These are phyloP conservation scores for Bubo bubo DNA, from an alignment of 2,113 vertebrate species.

Conservation along the genomic window DNA sequence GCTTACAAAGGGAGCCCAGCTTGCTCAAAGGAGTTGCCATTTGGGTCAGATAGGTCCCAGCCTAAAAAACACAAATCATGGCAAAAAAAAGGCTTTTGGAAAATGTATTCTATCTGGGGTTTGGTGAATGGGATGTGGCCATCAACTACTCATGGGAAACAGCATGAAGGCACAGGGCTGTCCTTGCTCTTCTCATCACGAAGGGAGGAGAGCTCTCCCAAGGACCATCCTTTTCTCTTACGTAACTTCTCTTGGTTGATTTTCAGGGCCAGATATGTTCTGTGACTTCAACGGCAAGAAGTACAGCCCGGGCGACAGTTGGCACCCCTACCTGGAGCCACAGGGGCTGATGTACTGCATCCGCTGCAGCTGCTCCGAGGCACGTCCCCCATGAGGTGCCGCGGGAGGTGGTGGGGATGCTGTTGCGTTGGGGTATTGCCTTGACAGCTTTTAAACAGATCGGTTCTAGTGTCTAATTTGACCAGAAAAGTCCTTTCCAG, in stretches of 20 bases:
- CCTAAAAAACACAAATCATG: neutral
- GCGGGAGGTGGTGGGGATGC: neutral
- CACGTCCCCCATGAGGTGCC: neutral
- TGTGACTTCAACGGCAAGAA: constrained; percentile 92
- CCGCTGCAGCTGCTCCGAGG: constrained; percentile 89
- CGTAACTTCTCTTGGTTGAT: neutral
- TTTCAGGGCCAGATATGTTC: constrained; percentile 78
- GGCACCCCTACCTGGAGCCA: constrained; percentile 94
- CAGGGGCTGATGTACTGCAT: constrained; percentile 92
- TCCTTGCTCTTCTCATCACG: neutral
- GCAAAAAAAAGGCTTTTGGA: neutral
- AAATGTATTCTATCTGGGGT: neutral
- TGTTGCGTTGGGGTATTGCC: fast-evolving
- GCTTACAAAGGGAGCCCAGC: neutral
- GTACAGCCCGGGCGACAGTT: constrained; percentile 89
- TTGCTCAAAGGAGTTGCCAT: neutral
- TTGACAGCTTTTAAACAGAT: neutral
- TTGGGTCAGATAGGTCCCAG: neutral
- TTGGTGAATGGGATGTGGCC: neutral
- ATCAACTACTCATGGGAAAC: neutral
- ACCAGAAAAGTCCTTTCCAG: neutral
- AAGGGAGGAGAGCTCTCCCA: neutral
- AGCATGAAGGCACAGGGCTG: neutral
- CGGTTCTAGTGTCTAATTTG: neutral
- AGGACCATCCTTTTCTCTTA: neutral